Percentiles rank a stretch among this genome's conserved stretches.
Conservation (phyloP, 2,113 vertebrate genomes). For the Paedocypris sp. region DNA sequence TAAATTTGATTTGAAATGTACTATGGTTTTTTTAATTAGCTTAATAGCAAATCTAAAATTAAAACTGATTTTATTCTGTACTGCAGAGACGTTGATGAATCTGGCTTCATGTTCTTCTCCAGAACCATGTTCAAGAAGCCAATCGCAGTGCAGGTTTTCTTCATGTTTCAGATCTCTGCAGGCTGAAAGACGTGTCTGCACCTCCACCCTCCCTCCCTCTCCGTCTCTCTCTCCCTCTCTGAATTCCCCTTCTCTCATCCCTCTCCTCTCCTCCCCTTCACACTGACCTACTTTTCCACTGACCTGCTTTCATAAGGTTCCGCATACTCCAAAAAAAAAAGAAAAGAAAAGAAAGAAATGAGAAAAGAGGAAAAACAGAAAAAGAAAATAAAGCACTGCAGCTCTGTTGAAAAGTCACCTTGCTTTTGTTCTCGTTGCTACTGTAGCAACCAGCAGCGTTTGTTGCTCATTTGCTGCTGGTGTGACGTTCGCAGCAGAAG, state of each 20-base stretch:
- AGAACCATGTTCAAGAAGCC: too few relatives aligned
- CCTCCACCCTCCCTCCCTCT: conserved; percentile 14
- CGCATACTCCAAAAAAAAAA: conserved; percentile 35
- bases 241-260: conserved; percentile 23
- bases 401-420: conserved; percentile 48
- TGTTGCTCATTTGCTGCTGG: background rate
- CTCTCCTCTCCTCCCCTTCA: conserved; percentile 33
- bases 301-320: conserved; percentile 49
- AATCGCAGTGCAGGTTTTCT: conserved; percentile 41
- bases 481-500: background rate
- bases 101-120: too few relatives aligned
- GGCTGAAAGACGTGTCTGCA: conserved; percentile 4
- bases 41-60: too few relatives aligned
- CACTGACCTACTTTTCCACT: conserved; percentile 59
- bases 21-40: too few relatives aligned
- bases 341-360: background rate
- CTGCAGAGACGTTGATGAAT: too few relatives aligned
- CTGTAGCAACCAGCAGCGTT: background rate
- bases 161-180: background rate
- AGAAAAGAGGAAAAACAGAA: background rate
- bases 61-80: too few relatives aligned
- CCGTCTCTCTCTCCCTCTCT: conserved; percentile 13
- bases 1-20: too few relatives aligned
- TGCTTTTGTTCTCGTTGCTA: conserved; percentile 31
- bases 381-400: conserved; percentile 15